Base-by-base conservation (phyloP, 2,797 vertebrate genomes). In the Phrynocephalus vlangalii region DNA sequence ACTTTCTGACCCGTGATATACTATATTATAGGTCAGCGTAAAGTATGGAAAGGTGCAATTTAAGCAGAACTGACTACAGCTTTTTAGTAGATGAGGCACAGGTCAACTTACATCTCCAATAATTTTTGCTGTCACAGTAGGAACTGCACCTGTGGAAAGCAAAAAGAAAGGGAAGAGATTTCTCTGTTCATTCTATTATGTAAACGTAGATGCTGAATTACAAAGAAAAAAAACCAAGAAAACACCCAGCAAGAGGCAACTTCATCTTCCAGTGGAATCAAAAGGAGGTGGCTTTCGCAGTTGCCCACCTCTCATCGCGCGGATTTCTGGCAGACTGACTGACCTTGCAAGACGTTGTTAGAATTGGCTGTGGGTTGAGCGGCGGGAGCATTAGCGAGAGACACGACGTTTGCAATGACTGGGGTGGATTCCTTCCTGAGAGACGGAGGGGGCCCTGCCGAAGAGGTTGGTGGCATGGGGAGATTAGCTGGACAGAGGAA, bases 381-480 rank as follows among this genome's bases (percentile, higher is more conserved):
- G 67, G 96, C 95, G 80, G 97, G 96, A 76, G 97, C 87, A 86
- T 95, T 97, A 18, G 98, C 98, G n/a, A 99, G 97, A 1, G 99
- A 99, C 79, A 99, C 96, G 81, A 99, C 98, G 2, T 98, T 99
- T 93, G 98, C 98, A 93, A 99, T 99, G 90, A 99, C 97, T 3
- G 99, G 98, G 30, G 98, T 98, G 68, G 97, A 96, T 92, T 99
- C 98, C 86, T 95, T 98, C 90, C 96, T 96, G 91, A 97, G 93
- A 86, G 96, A 92, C 9, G 95, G 92, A 88, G 96, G 95, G 71
- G 97, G 96, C 50, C 96, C 96, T 84, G 95, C 92, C 66, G 97
- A 96, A 89, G 96, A 92, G 85, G 96, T 94, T 91, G 96, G 95
- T 89, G 96, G 90, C 96, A 95, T 95, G 80, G 97, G 96, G 94